These are phyloP conservation scores for Limenitis arthemis DNA, from an alignment of 2,888 invertebrate genomes.

Conservation along the genomic window DNA sequence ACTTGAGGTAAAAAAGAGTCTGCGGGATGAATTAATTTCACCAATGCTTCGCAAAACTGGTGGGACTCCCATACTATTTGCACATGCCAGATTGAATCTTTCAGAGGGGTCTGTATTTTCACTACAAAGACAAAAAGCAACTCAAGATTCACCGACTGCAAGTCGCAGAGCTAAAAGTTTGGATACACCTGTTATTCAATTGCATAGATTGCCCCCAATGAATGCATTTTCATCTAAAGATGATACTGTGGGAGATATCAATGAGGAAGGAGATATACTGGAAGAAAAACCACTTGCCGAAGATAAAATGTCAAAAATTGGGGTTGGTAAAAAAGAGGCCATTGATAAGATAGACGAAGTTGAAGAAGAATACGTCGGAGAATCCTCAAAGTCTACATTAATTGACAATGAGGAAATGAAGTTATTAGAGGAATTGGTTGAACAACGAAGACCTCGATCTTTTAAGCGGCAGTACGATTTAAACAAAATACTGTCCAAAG, in stretches of 20 bases:
- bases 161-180: conserved; percentile 87
- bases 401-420: conserved; percentile 73
- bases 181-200: conserved; percentile 86
- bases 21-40: conserved; percentile 78
- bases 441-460: conserved; percentile 63
- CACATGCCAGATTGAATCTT: conserved; percentile 83
- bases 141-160: conserved; percentile 80
- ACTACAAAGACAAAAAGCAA: conserved; percentile 82
- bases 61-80: conserved; percentile 84
- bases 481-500: conserved; percentile 52
- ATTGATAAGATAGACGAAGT: conserved; percentile 68
- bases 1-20: conserved; percentile 62
- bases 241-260: conserved; percentile 85
- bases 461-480: conserved; percentile 64
- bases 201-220: conserved; percentile 84
- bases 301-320: conserved; percentile 39
- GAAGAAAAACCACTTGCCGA: conserved; percentile 73
- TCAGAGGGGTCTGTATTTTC: conserved; percentile 89
- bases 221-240: conserved; percentile 92
- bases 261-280: conserved; percentile 75
- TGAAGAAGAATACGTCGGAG: conserved; percentile 62
- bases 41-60: conserved; percentile 80
- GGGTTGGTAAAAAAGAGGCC: conserved; percentile 40
- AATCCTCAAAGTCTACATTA: conserved; percentile 58
- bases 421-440: conserved; percentile 67